Evolutionary conservation across 2,888 invertebrate species (phyloP).

Genomic region (Amphipyra tragopoginis): DNA sequence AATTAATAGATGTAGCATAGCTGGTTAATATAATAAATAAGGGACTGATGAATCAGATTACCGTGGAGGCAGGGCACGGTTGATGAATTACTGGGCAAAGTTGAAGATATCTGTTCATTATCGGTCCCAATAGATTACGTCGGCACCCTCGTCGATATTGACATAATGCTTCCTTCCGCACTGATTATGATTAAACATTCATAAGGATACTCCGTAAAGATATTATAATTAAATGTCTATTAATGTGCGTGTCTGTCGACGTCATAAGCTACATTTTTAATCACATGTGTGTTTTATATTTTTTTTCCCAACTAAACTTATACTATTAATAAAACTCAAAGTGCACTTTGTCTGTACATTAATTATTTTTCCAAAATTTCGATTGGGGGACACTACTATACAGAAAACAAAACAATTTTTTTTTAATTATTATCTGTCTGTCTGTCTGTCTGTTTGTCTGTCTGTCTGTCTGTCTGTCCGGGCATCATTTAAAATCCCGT

Average conservation of each 20-base stretch:
- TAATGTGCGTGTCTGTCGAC: background rate
- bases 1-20: slow-evolving; percentile 45
- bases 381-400: no score
- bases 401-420: no score
- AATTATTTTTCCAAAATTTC: no score
- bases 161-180: slow-evolving; percentile 19
- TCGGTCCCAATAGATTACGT: slow-evolving; percentile 48
- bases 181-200: slow-evolving; percentile 39
- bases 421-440: no score
- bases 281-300: no score
- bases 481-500: no score
- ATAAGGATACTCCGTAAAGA: slow-evolving; percentile 3
- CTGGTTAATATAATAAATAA: slow-evolving; percentile 31
- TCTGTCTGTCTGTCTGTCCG: no score
- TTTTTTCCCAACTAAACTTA: no score
- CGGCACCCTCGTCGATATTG: slow-evolving; percentile 40
- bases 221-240: background rate
- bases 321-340: no score
- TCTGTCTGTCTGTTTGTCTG: no score
- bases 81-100: slow-evolving; percentile 56
- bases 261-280: background rate
- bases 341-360: no score
- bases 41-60: slow-evolving; percentile 52
- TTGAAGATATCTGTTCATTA: slow-evolving; percentile 56
- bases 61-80: slow-evolving; percentile 36